phyloP scores from a whole-genome alignment of 2,888 invertebrate species.

The Azorinus chamasolen region DNA sequence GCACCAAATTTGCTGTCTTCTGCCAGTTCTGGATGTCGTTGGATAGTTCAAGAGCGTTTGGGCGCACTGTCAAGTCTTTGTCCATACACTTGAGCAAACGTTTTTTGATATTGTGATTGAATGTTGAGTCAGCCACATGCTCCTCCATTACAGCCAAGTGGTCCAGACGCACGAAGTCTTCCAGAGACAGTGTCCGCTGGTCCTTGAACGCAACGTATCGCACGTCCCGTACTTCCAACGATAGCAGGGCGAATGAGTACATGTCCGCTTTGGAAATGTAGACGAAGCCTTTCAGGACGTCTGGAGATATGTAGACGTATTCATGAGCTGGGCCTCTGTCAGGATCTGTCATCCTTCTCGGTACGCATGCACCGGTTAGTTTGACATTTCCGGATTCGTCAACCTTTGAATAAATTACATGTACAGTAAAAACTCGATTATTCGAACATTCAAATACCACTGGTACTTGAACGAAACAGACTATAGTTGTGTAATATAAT shows the following conservation, averaged over 20 bases:
- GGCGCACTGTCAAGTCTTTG: no score
- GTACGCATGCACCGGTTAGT: slow-evolving; percentile 48
- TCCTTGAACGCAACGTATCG: slow-evolving; percentile 16
- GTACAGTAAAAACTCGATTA: no score
- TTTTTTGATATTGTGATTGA: no score
- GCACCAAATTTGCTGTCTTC: no score
- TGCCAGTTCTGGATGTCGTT: no score
- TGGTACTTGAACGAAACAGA: no score
- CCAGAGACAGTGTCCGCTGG: background rate
- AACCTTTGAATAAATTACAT: no score
- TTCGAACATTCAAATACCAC: no score
- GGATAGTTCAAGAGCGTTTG: no score
- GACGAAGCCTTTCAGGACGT: slow-evolving; percentile 37
- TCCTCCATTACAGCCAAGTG: background rate
- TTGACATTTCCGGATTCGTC: slow-evolving; percentile 44
- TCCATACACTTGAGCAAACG: no score
- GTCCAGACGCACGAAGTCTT: background rate
- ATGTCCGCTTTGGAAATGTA: slow-evolving; percentile 52
- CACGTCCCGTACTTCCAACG: slow-evolving; percentile 31
- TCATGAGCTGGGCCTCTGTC: background rate
- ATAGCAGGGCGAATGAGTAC: slow-evolving; percentile 53
- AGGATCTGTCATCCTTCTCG: slow-evolving; percentile 19
- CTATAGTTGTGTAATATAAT: no score
- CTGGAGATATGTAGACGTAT: slow-evolving; percentile 50
- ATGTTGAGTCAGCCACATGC: no score